Evolutionary conservation across 1,140 invertebrate species (phyloP), one percentile per base, ranked within the genome.

Genomic region (Hypsibius dujardini): DNA sequence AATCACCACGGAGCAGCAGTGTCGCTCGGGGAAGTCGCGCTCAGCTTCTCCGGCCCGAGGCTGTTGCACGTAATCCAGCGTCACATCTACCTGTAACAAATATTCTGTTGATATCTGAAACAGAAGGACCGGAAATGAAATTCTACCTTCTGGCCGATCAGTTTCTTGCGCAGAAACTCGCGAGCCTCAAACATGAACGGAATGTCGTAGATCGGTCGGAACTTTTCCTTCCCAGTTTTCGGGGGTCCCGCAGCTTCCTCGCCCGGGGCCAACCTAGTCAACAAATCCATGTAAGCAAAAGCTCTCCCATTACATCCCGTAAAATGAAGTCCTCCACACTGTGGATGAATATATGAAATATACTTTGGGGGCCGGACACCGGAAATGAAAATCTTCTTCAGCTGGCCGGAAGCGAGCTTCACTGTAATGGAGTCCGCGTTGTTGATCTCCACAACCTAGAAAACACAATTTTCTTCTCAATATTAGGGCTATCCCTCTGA

Each of bases 101-200:
- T n/a, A n/a, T n/a, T n/a, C n/a, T n/a, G n/a, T n/a, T n/a, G n/a
- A n/a, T n/a, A n/a, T n/a, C n/a, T n/a, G n/a, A n/a, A n/a, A n/a
- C n/a, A n/a, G n/a, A n/a, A n/a, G n/a, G n/a, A n/a, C n/a, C n/a
- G n/a, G n/a, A n/a, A n/a, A n/a, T n/a, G n/a, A n/a, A n/a, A n/a
- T n/a, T 73, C 69, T 70, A 84, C 91, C 77, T 89, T 92, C 79
- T 98, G 98, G 1, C 93, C 92, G 77, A 98, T 90, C 0, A 98
- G 82, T 79, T 94, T 93, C 77, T 96, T 97, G 46, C 96, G 84
- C 1, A 99, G 81, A 78, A 92, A 98, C 82, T 99, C 96, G 73
- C 96, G 84, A 0, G 94, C 94, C 79, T 98, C 95, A 79, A 89
- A 96, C 90, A 98, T 92, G 84, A 88, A 95, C 2, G 95, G 95